Conservation (phyloP, 2,113 vertebrate genomes). For the Cygnus buccinator region DNA sequence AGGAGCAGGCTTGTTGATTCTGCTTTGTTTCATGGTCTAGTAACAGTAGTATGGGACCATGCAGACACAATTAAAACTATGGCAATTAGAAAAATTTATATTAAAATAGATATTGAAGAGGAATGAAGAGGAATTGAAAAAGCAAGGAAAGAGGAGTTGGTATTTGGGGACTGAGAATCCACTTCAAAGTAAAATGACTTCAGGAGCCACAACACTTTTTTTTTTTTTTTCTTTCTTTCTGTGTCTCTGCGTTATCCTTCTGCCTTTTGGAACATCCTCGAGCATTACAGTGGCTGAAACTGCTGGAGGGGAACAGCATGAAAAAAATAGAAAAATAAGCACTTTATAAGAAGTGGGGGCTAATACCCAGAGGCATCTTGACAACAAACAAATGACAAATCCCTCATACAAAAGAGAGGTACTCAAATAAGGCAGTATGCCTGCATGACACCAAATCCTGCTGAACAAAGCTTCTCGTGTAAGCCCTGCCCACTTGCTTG, state of each 20-base stretch:
- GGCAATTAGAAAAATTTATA: background rate
- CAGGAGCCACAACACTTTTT: background rate
- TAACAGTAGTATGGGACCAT: background rate
- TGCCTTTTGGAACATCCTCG: slow-evolving; percentile 9
- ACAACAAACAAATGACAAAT: slow-evolving; percentile 59
- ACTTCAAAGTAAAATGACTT: background rate
- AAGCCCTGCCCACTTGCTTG: slow-evolving; percentile 46
- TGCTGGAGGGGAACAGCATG: background rate
- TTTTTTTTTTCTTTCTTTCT: background rate
- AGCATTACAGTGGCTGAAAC: background rate
- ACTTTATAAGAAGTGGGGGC: slow-evolving; percentile 16
- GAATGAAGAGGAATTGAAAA: background rate
- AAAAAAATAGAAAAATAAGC: slow-evolving; percentile 62
- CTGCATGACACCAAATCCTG: slow-evolving; percentile 12
- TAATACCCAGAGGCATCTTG: slow-evolving; percentile 35
- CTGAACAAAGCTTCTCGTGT: slow-evolving; percentile 40
- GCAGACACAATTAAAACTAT: background rate
- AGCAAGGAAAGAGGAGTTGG: background rate
- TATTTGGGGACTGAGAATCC: background rate
- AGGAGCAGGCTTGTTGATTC: background rate
- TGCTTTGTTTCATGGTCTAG: background rate
- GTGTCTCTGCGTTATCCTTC: background rate
- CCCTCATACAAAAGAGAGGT: slow-evolving; percentile 33
- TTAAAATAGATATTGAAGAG: background rate
- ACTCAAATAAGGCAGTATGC: slow-evolving; percentile 24